phyloP scores from a whole-genome alignment of 2,113 vertebrate species.

The Nymphicus hollandicus region DNA sequence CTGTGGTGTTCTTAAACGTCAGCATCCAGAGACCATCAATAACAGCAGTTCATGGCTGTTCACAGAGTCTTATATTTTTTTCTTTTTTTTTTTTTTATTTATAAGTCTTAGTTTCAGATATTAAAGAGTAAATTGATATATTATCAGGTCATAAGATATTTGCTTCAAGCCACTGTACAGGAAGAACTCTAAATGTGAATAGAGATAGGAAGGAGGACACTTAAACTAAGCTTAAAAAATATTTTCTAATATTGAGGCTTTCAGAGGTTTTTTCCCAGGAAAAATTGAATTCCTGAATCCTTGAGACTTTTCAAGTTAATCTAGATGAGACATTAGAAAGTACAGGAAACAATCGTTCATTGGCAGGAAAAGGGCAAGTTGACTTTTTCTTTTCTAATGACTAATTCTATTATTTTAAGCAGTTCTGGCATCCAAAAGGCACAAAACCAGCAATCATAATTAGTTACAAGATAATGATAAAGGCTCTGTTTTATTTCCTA shows the following conservation, averaged over 20 bases:
- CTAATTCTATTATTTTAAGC: constrained; percentile 3
- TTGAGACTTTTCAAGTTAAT: background rate
- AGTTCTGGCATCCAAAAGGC: background rate
- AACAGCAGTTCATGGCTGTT: background rate
- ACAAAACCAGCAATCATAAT: background rate
- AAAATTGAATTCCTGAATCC: background rate
- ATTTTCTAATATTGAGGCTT: background rate
- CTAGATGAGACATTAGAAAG: background rate
- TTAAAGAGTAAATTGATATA: background rate
- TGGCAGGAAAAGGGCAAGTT: constrained; percentile 5
- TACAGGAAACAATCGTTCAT: constrained; percentile 22
- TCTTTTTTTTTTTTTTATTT: background rate
- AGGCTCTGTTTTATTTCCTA: background rate
- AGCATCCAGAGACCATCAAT: background rate
- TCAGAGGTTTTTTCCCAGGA: background rate
- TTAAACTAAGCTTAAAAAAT: background rate
- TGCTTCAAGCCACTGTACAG: background rate
- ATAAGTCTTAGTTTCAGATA: background rate
- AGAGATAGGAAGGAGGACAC: background rate
- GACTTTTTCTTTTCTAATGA: constrained; percentile 25
- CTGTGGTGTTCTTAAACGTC: background rate
- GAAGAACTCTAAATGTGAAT: background rate
- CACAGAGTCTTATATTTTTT: background rate
- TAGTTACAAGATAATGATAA: background rate
- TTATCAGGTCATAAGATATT: background rate